A percentile compares a stretch with the other conserved stretches of the same genome.
Conservation (phyloP, 2,888 invertebrate genomes). For the Tipula helvola region DNA sequence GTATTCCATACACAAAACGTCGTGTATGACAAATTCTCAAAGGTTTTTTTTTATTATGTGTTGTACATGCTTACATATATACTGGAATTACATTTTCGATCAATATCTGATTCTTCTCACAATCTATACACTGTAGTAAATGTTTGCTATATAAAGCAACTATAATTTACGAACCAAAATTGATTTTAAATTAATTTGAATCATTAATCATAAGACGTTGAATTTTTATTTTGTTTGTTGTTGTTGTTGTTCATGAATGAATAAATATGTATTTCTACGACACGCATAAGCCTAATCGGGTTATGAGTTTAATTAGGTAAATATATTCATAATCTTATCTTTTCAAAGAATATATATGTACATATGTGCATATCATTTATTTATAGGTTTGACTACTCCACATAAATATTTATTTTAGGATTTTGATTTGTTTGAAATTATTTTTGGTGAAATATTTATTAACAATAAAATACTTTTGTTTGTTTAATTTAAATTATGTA, state of each 20-base stretch:
- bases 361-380: background rate
- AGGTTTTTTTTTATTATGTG: background rate
- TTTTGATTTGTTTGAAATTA: background rate
- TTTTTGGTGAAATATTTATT: background rate
- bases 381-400: background rate
- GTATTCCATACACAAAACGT: background rate
- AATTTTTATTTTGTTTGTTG: background rate
- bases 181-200: background rate
- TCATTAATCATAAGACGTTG: background rate
- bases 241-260: background rate
- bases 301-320: background rate
- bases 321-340: background rate
- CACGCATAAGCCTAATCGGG: background rate
- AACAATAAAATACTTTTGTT: background rate
- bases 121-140: background rate
- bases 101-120: background rate
- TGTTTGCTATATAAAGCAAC: background rate
- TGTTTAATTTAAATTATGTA: background rate
- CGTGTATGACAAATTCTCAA: background rate
- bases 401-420: background rate
- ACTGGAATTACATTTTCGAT: background rate
- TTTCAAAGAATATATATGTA: background rate
- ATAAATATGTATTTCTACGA: background rate
- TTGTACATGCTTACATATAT: background rate
- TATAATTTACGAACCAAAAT: background rate